Evolutionary conservation across 2,113 vertebrate genomes (phyloP), one percentile per base, ranked within the genome.

Genomic region (Protobothrops flavoviridis): DNA sequence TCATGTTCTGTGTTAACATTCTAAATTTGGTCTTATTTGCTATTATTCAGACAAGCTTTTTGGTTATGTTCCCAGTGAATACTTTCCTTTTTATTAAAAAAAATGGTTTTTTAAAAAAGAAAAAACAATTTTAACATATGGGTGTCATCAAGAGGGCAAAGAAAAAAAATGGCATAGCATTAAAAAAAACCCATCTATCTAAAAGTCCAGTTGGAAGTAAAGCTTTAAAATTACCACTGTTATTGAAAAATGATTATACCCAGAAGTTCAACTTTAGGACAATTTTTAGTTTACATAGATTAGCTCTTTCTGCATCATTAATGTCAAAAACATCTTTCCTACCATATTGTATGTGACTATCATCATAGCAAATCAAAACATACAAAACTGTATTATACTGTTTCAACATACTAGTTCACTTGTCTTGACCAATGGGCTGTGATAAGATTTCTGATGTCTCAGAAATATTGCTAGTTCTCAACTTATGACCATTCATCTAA

Each of bases 11-110:
- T 89, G 23, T 85, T 91, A 91, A 86, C 55, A 92, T 45, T 90
- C 74, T 90, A 69, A 94, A 89, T 92, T 90, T 94, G 48, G 91
- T 56, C 88, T 92, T 92, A 90, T 94, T 90, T 88, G 90, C 48
- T 94, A 69, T 94, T 92, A 89, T 48, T 91, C 29, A 91, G 89
- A 15, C 59, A 39, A 85, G 59, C 26, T n/a, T 64, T 89, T 12
- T 92, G 91, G 48, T 86, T 90, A 7, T 64, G 56, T 90, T 94
- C 74, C 93, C 81, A 87, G 91, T 55, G 87, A 90, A 92, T 90
- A 89, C 85, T 92, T 94, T 92, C 74, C 74, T 89, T 92, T 92
- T 64, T 90, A 48, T 87, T 87, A 61, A 48, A 64, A 89, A 89
- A 89, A 53, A 26, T 50, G 0, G 33, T 8, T 2, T 89, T 92